Base-by-base conservation (phyloP, 2,113 vertebrate genomes). In the Ictidomys tridecemlineatus region DNA sequence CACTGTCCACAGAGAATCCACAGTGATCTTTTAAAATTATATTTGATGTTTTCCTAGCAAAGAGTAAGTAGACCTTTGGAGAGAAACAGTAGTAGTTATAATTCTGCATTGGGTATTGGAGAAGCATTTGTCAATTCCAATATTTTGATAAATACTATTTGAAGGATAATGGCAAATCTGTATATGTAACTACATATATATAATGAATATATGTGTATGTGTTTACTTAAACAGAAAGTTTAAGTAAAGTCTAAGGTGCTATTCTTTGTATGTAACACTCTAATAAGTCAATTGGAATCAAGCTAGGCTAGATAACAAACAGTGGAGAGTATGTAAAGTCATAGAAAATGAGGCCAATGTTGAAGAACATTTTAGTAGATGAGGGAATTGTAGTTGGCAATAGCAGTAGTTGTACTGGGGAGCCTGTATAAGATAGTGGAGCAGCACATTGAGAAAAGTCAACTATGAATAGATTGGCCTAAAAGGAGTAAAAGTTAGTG, bases 1-100 rank as follows among this genome's bases (percentile, higher is more conserved):
- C 22, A 28, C 63, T 69, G 17, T 65, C 34, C 70, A 63, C 4
- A 32, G 4, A 84, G 83, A 22, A 11, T 42, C 26, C 45, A 70
- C 10, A 45, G 17, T 53, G 45, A 92, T n/a, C 28, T 65, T 93
- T 95, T 87, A 56, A 56, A 90, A 83, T 37, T 77, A 20, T 72
- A 51, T 67, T 58, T 83, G 28, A 34, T 89, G 76, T 61, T 88
- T 95, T 48, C 39, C 42, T 79, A 83, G 39, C 93, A 91, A 82
- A 95, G 45, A 58, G n/a, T 78, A 89, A 45, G 51, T 32, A 85
- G 18, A 61, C 6, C 69, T 90, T 77, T 76, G 39, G 11, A 32
- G 51, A 95, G 58, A 95, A 45, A 93, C 58, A 48, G 72, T 13
- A 63, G 12, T 78, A 58, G 16, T n/a, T 83, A 42, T 37, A 94